Evolutionary conservation across 1,140 invertebrate genomes (phyloP), one percentile per base, ranked within the genome.

Genomic region (Galendromus occidentalis): DNA sequence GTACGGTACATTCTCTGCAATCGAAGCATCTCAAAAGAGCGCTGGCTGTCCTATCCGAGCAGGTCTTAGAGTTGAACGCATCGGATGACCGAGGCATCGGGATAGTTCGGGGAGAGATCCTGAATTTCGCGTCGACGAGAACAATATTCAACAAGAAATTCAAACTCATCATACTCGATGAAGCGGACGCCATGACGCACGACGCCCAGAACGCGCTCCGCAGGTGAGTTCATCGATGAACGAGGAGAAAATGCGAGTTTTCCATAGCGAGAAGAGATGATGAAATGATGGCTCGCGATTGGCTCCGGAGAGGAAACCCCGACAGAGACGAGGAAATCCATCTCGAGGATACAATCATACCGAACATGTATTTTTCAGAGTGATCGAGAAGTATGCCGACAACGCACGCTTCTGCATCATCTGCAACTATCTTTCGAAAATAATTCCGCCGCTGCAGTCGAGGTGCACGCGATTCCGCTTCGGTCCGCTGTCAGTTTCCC

Each of bases 131-230:
- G 0, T 91, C 89, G 68, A 97, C 92, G n/a, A 83, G 87, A 73
- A 93, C 91, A 7, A 89, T 98, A 71, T 95, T 96, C 73, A 91
- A 85, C 77, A 78, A 72, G 68, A 87, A 88, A 2, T 93, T 90
- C 69, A 99, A 99, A 76, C 79, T 99, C 14, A 90, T 99, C 45
- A 98, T 99, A 70, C 76, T 99, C 12, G 96, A 99, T 82, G 96
- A 99, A 82, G 95, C 95, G 9, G 96, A 99, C 83, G 91, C 95
- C 1, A 99, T 99, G 96, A 99, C 96, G 2, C 89, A 91, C 74
- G 94, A 98, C 84, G 96, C 96, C 2, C 96, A 99, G 76, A 98
- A 97, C 84, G 94, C 95, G 33, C 78, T 98, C 1, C 81, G 94
- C 71, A 84, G 95, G 83, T 91, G 89, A 91, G 80, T 82, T 79